phyloP scores from a whole-genome alignment of 2,113 vertebrate species.

The Phalacrocorax carbo region DNA sequence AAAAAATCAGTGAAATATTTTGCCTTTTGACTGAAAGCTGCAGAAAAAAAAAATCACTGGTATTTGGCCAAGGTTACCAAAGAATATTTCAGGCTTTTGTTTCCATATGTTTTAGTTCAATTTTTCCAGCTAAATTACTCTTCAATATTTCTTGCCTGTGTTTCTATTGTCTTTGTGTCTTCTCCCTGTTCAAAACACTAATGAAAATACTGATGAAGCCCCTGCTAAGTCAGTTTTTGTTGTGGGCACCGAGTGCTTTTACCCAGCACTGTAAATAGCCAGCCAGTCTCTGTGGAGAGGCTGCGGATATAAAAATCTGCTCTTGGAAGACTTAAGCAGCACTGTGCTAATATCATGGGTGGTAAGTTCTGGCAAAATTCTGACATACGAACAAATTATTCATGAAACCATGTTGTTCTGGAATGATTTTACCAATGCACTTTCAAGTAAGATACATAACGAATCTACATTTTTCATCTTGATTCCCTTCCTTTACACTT shows the following conservation, averaged over 20 bases:
- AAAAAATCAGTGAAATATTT: neutral
- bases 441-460: neutral
- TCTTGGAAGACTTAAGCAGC: neutral
- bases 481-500: neutral
- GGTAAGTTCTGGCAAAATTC: neutral
- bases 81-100: neutral
- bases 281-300: neutral
- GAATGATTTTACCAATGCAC: neutral
- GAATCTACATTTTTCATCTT: neutral
- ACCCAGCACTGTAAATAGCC: neutral
- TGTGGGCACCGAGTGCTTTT: neutral
- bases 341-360: neutral
- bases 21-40: neutral
- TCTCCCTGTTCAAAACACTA: neutral
- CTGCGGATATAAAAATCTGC: neutral
- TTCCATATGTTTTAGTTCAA: neutral
- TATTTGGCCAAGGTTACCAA: neutral
- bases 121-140: neutral
- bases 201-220: neutral
- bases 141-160: neutral
- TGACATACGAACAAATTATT: neutral
- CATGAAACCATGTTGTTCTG: neutral
- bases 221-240: neutral
- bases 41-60: neutral
- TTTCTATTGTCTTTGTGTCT: neutral